Evolutionary conservation across 2,888 invertebrate species (phyloP), one percentile per base, ranked within the genome.

Genomic region (Drosophila leonis): DNA sequence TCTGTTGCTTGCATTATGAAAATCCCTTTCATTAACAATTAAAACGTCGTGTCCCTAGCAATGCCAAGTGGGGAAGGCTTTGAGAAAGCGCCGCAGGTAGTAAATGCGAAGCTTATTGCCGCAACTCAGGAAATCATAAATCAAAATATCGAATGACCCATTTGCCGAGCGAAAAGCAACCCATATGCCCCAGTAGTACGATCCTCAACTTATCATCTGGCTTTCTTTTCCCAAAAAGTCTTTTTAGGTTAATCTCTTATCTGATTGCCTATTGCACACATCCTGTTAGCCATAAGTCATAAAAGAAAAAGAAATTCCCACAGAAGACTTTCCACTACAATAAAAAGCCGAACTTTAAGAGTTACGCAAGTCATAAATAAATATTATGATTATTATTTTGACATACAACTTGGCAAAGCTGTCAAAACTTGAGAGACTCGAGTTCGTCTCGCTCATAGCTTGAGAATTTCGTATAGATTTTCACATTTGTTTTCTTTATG

Each of bases 111-210:
- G 61, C 54, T 62, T 20, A 24, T 44, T 6, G 44, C 44, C 44
- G 7, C 7, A 56, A 60, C 57, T 59, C 56, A 71, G 75, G 71
- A 75, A 75, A 75, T 62, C 71, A 75, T 75, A 75, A 75, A 75
- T 75, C 75, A 75, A 75, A 71, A 64, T 61, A 57, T 49, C 44
- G 57, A 61, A 64, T 75, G 75, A 75, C 75, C 75, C 71, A 75
- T 75, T 75, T 75, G 69, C 54, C 46, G 2, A 49, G 18, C 31
- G 31, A 13, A 31, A 42, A 48, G 48, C 73, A 46, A 35, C 37
- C 31, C 20, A 64, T 37, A 64, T 57, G 44, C 29, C 7, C 20
- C 41, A 42, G 20, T 33, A 37, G 29, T 52, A 41, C 24, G 41
- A 72, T 66, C 66, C 65, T 55, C 59, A 24, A n/a, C 31, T 59